Conservation (phyloP, 92 coral and sea anemone species). For the Anthopleura xanthogrammica region DNA sequence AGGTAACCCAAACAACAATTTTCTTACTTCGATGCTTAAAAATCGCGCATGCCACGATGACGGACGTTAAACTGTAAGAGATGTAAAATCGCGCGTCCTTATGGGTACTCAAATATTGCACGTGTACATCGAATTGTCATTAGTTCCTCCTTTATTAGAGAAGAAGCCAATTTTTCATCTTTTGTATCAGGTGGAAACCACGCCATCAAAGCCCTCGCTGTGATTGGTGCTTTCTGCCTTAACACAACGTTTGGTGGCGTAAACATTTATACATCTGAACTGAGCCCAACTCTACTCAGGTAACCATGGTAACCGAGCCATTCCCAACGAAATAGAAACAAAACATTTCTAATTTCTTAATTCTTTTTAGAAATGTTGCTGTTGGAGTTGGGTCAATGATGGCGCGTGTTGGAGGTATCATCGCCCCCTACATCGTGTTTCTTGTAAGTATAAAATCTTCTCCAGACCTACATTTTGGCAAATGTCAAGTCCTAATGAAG, state of each 20-base stretch:
- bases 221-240: slow-evolving; percentile 21
- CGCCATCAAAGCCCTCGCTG: slow-evolving; percentile 31
- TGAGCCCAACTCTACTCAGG: slow-evolving; percentile 45
- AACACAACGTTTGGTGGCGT: slow-evolving; percentile 24
- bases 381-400: slow-evolving; percentile 48
- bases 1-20: neutral
- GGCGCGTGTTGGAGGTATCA: slow-evolving; percentile 41
- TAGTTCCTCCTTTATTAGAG: too few relatives aligned
- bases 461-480: too few relatives aligned
- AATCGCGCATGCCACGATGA: too few relatives aligned
- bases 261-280: slow-evolving; percentile 30
- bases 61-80: neutral
- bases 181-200: slow-evolving; percentile 8
- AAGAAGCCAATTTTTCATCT: too few relatives aligned
- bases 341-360: neutral
- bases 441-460: slow-evolving; percentile 20
- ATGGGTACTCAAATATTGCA: neutral
- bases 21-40: too few relatives aligned
- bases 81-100: too few relatives aligned
- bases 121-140: too few relatives aligned
- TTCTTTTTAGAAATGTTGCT: slow-evolving; percentile 10
- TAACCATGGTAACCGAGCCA: neutral
- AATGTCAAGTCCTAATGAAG: too few relatives aligned
- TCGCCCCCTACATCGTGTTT: slow-evolving; percentile 40
- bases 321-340: neutral